Evolutionary conservation across 2,797 vertebrate genomes (phyloP), one percentile per base, ranked within the genome.

Genomic region (Chanos chanos): DNA sequence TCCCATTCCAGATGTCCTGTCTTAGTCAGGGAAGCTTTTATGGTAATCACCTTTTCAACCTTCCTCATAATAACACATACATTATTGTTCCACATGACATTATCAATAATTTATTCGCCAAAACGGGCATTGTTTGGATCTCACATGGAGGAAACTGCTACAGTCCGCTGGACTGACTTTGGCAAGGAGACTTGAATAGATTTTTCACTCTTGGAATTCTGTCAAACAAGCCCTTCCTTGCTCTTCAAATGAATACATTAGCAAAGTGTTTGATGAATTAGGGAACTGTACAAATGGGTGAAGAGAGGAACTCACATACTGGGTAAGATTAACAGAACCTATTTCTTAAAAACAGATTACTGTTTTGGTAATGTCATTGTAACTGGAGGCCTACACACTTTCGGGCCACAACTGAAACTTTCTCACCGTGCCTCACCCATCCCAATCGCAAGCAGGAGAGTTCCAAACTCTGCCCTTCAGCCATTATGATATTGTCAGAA

Each of bases 301-400:
- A 64, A 65, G 68, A 52, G 61, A 64, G 64, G 85, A 85, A 86
- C 84, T 79, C 71, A 80, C 81, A 86, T 83, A 82, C 82, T 80
- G 39, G 65, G 82, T 74, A 85, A 89, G 88, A 91, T 89, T 89
- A 91, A 91, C 89, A 87, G 88, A 89, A 85, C n/a, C n/a, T n/a
- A n/a, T 90, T 90, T 90, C 90, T 90, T 89, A 89, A 74, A 89
- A 71, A 85, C 84, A 89, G 79, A 77, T 85, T 79, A 89, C 80
- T 77, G 81, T 87, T 87, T 89, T 86, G 86, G 88, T 88, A 87
- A 87, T 86, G 83, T 77, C 85, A 85, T 88, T 86, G 87, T 87
- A 84, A 87, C 86, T 77, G 75, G 74, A 79, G 81, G 71, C 61
- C 60, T 75, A 82, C 78, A 81, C 84, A 77, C 83, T 76, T 75